These are phyloP conservation scores for Callyntrura sp. DNA, from an alignment of 2,888 invertebrate genomes.

Conservation along the genomic window DNA sequence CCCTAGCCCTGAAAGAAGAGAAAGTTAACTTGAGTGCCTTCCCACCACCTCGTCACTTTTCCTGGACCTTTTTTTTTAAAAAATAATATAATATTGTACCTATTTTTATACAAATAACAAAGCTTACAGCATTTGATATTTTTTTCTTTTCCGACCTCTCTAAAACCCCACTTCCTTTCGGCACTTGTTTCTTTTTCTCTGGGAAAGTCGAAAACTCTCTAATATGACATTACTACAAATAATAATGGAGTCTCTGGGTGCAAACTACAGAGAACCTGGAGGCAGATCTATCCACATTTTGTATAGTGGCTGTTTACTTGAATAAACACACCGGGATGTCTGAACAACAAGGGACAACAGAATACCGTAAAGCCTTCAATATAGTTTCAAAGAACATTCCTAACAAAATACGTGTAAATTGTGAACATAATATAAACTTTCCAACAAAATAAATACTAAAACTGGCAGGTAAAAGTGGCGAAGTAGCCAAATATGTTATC, in stretches of 20 bases:
- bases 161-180: too few relatives aligned
- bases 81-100: background rate
- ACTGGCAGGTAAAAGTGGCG: too few relatives aligned
- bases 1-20: background rate
- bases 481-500: too few relatives aligned
- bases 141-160: too few relatives aligned
- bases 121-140: background rate
- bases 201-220: constrained; percentile 4
- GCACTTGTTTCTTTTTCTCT: too few relatives aligned
- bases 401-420: background rate
- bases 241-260: constrained; percentile 23
- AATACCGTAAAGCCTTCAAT: background rate
- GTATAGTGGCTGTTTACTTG: background rate
- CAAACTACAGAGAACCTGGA: background rate
- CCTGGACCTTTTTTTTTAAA: constrained; percentile 4
- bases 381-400: background rate
- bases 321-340: background rate
- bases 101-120: background rate
- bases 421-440: too few relatives aligned
- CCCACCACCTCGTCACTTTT: constrained; percentile 13
- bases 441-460: too few relatives aligned
- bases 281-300: too few relatives aligned
- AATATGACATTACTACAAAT: constrained; percentile 2
- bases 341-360: too few relatives aligned
- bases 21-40: constrained; percentile 9